phyloP scores from a whole-genome alignment of 2,888 invertebrate genomes.

The Tenthredo mesomela region DNA sequence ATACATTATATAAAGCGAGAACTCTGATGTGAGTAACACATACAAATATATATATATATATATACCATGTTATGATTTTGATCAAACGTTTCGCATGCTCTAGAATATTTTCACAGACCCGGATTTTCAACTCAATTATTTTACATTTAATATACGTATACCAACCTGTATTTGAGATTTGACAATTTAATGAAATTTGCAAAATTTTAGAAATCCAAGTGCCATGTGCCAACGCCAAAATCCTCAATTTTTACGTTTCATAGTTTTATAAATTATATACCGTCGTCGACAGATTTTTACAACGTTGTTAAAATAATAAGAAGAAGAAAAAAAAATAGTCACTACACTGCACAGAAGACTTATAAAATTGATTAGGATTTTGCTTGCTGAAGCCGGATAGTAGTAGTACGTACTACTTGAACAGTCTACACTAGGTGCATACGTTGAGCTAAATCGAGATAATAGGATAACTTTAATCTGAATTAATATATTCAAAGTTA shows the following conservation, averaged over 20 bases:
- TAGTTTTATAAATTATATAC: too few relatives aligned
- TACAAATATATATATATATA: not conserved
- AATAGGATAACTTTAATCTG: not conserved
- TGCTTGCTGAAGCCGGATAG: not conserved
- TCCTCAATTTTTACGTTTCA: too few relatives aligned
- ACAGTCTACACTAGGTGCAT: not conserved
- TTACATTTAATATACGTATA: too few relatives aligned
- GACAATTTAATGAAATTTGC: too few relatives aligned
- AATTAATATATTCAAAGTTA: not conserved
- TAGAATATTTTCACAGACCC: not conserved
- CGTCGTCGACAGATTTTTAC: not conserved
- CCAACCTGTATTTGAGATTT: not conserved
- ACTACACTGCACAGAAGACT: not conserved
- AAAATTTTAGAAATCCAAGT: too few relatives aligned
- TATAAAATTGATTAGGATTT: not conserved
- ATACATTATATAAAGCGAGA: not conserved
- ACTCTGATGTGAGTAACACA: too few relatives aligned
- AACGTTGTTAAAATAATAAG: not conserved
- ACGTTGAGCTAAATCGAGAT: not conserved
- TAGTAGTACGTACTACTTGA: not conserved
- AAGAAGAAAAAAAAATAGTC: not conserved
- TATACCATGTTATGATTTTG: not conserved
- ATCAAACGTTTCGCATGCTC: not conserved
- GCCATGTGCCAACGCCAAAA: too few relatives aligned
- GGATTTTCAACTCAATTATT: not conserved